Evolutionary conservation across 2,797 vertebrate species (phyloP), one percentile per base, ranked within the genome.

Genomic region (Dryobates pubescens): DNA sequence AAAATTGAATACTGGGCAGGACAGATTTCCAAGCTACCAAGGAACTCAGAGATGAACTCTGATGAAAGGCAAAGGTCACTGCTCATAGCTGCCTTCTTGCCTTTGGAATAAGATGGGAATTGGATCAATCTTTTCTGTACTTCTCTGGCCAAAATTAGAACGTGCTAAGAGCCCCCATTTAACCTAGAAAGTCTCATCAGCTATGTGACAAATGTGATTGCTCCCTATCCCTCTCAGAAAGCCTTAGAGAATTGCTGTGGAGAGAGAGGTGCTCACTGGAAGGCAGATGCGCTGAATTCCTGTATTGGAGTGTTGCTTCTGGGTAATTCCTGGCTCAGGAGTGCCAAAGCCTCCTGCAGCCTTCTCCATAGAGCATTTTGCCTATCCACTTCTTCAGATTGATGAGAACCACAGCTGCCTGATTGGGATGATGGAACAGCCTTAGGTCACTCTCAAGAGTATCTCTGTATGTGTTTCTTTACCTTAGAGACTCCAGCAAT

Each of bases 41-140:
- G 74, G 78, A 92, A 73, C 72, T 38, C 78, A 80, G 80, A 94
- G 94, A 71, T 92, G 62, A 85, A 74, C 74, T 59, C 77, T 71
- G 43, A 17, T 67, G 53, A 69, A 82, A 76, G 17, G 20, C 61
- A 94, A 93, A 94, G 67, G 47, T 87, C 26, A 3, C 49, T 88
- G 54, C 76, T 93, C 23, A 18, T 10, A 74, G 67, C 54, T 82
- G 15, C 38, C 56, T 88, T 89, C 64, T 84, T 13, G 0, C 58
- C 20, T 91, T 94, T 65, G 47, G 34, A 89, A 47, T 32, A 45
- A 49, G 32, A 20, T 71, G 10, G 30, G 29, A 75, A 59, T 72
- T 62, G 54, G 41, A 62, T 34, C 71, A 47, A 68, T 68, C 23
- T 43, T 89, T 85, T 38, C 34, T 81, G 27, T 75, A 63, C 12